A percentile compares a stretch with the other conserved stretches of the same genome.
These are phyloP conservation scores for Deroptyus accipitrinus DNA, from an alignment of 2,113 vertebrate species.

Conservation along the genomic window DNA sequence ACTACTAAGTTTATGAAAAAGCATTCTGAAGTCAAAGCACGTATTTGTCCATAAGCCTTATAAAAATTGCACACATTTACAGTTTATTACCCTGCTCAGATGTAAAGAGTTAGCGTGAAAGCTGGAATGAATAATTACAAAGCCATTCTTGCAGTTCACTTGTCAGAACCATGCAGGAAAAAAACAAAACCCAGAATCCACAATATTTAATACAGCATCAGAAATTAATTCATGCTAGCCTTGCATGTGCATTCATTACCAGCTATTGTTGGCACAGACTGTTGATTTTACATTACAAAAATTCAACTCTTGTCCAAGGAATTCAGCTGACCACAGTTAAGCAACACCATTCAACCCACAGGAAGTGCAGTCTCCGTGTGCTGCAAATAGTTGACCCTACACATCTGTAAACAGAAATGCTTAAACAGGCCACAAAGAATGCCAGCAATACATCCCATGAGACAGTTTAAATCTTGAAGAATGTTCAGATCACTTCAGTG, in stretches of 20 bases:
- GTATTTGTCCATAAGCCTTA: neutral
- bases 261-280: slow-evolving; percentile 12
- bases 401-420: slow-evolving; percentile 49
- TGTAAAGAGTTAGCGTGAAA: neutral
- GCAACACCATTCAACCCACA: slow-evolving; percentile 9
- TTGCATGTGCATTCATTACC: neutral
- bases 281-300: slow-evolving; percentile 8
- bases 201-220: neutral
- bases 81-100: neutral
- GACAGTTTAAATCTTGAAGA: slow-evolving; percentile 10
- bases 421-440: slow-evolving; percentile 23
- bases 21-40: neutral
- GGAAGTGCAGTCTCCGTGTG: slow-evolving; percentile 22
- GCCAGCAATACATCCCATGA: slow-evolving; percentile 21
- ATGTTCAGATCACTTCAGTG: slow-evolving; percentile 14
- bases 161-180: neutral
- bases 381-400: slow-evolving; percentile 35
- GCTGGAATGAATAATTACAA: neutral
- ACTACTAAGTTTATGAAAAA: neutral
- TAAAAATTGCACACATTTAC: neutral
- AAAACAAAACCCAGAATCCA: neutral
- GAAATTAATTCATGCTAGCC: neutral
- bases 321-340: slow-evolving; percentile 51
- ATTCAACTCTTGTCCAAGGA: slow-evolving; percentile 23
- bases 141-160: neutral